These are phyloP conservation scores for Epicauta chinensis DNA, from an alignment of 1,140 invertebrate genomes.

Conservation along the genomic window DNA sequence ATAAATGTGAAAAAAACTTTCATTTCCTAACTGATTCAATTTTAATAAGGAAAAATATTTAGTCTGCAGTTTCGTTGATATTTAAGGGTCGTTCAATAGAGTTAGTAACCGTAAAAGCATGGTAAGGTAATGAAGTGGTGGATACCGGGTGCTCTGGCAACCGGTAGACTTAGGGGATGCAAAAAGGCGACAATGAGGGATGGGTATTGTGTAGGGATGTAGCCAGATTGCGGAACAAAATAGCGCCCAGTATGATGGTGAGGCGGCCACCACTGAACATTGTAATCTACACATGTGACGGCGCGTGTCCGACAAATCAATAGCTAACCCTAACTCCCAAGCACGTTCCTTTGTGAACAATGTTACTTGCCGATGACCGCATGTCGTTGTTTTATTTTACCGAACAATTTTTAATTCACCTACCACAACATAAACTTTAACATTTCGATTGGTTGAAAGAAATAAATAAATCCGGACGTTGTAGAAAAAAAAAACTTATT, in stretches of 20 bases:
- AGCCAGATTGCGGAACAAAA: constrained; percentile 16
- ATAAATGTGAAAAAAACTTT: no score
- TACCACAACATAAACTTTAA: no score
- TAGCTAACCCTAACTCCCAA: constrained; percentile 23
- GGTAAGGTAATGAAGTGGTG: constrained; percentile 1
- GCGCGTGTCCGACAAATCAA: constrained; percentile 33
- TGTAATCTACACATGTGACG: constrained; percentile 33
- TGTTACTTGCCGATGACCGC: constrained; percentile 18
- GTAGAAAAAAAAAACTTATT: no score
- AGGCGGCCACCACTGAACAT: constrained; percentile 23
- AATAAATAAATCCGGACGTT: no score
- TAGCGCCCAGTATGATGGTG: constrained; percentile 13
- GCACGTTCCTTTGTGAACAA: constrained; percentile 13
- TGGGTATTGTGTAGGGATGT: constrained; percentile 1
- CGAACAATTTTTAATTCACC: no score
- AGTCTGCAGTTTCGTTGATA: no score
- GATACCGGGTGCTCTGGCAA: no score
- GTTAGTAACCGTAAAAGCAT: background rate
- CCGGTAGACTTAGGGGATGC: background rate
- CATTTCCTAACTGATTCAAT: no score
- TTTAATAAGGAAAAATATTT: no score
- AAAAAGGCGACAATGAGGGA: background rate
- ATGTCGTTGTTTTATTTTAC: constrained; percentile 27
- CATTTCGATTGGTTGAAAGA: no score
- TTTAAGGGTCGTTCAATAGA: no score